Evolutionary conservation across 2,797 vertebrate genomes (phyloP).

Genomic region (Manis pentadactyla): DNA sequence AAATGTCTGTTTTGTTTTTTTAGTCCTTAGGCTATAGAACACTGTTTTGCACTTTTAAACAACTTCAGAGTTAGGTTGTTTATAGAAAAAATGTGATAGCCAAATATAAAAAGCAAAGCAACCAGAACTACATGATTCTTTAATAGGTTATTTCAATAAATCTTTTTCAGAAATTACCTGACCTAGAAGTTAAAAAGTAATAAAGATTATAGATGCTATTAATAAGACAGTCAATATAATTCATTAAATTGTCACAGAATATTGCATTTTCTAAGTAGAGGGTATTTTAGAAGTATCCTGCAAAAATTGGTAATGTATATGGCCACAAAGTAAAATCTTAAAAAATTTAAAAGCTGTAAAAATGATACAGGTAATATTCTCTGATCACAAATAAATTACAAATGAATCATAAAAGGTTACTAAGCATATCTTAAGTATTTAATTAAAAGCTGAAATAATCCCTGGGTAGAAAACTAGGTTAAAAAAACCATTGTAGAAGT

Average conservation of each 20-base stretch:
- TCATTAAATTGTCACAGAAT: conserved; percentile 11
- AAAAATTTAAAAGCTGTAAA: neutral
- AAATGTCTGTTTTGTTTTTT: conserved; percentile 26
- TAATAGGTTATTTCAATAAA: neutral
- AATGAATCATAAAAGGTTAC: neutral
- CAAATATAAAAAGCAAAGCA: conserved; percentile 18
- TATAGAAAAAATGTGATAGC: neutral
- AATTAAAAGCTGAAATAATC: conserved; percentile 37
- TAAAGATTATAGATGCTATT: neutral
- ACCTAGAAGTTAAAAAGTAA: neutral
- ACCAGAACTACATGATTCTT: neutral
- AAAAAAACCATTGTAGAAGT: neutral
- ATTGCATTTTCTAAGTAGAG: neutral
- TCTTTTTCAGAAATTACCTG: neutral
- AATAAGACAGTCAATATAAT: neutral
- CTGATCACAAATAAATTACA: neutral
- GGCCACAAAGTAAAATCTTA: neutral
- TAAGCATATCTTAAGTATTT: neutral
- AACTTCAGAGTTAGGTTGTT: neutral
- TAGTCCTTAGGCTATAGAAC: neutral
- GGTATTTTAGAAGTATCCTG: neutral
- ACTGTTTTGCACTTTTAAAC: conserved; percentile 16
- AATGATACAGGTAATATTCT: neutral
- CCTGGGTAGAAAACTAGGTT: neutral
- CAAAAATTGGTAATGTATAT: neutral